Evolutionary conservation across 2,113 vertebrate genomes (phyloP), one percentile per base, ranked within the genome.

Genomic region (Catharus minimus): DNA sequence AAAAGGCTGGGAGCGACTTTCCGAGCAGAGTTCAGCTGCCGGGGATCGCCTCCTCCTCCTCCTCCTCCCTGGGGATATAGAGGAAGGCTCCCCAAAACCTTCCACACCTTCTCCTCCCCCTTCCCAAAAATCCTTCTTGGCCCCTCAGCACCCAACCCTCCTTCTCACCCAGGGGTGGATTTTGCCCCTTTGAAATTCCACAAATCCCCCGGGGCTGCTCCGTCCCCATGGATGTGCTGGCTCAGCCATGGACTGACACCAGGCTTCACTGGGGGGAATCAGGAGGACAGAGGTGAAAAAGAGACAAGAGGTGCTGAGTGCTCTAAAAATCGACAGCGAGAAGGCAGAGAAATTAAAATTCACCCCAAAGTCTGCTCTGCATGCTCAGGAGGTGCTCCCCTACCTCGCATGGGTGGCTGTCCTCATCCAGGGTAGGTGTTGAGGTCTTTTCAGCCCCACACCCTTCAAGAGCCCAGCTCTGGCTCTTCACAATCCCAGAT

Each of bases 1-100:
- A 81, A 92, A 82, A 89, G 86, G 71, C 92, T 89, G 88, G 23
- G 79, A 68, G 77, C 5, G 38, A 66, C 86, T 91, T 50, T 61
- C 14, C 1, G 71, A 89, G 66, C 61, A 3, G 89, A 53, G 81
- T 12, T 75, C 49, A 49, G 86, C 81, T 5, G 11, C 22, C 1
- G 18, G 52, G 15, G 2, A 44, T 22, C 19, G 1, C 23, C 47
- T 8, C 58, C 21, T 55, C 28, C n/a, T 57, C 50, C 33, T 33
- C 33, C 65, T 52, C 13, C 44, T 60, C 73, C 30, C 0, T 0
- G 56, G 33, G 32, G 15, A 55, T 67, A 76, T 5, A 11, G 3
- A 18, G 58, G 56, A 85, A 33, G 19, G 27, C 30, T 73, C 50
- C 64, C 17, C 8, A 5, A 8, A 23, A 8, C 6, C 19, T 38